These are phyloP conservation scores for Narcine bancroftii DNA, from an alignment of 2,113 vertebrate genomes.

Conservation along the genomic window DNA sequence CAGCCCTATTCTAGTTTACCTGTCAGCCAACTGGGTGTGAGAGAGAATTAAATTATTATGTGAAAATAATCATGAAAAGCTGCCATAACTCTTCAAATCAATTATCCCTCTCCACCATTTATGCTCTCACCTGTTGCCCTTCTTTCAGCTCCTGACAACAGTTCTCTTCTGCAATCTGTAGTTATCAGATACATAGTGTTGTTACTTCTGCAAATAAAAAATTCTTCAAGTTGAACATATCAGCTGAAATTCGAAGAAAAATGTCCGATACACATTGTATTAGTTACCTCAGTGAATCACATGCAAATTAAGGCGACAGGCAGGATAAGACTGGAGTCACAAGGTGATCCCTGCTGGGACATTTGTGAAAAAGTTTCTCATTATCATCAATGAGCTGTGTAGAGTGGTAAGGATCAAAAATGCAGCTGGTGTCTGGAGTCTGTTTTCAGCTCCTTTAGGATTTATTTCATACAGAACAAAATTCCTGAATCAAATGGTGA, in stretches of 20 bases:
- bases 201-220: background rate
- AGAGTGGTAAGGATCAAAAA: background rate
- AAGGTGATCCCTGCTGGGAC: conserved; percentile 16
- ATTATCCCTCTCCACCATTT: no score
- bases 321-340: background rate
- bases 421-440: conserved; percentile 27
- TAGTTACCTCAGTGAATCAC: background rate
- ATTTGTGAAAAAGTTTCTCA: conserved; percentile 22
- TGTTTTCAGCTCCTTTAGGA: conserved; percentile 11
- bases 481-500: conserved; percentile 6
- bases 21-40: no score
- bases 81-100: no score
- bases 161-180: background rate
- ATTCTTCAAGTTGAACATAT: background rate
- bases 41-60: no score
- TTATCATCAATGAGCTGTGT: background rate
- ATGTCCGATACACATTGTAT: background rate
- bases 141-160: no score
- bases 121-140: no score
- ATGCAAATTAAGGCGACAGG: background rate
- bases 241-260: background rate
- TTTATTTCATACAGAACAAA: conserved; percentile 28
- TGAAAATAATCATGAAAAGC: no score
- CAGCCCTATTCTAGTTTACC: no score
- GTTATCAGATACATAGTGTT: background rate